These are phyloP conservation scores for Ephestia elutella DNA, from an alignment of 1,140 invertebrate species.

Conservation along the genomic window DNA sequence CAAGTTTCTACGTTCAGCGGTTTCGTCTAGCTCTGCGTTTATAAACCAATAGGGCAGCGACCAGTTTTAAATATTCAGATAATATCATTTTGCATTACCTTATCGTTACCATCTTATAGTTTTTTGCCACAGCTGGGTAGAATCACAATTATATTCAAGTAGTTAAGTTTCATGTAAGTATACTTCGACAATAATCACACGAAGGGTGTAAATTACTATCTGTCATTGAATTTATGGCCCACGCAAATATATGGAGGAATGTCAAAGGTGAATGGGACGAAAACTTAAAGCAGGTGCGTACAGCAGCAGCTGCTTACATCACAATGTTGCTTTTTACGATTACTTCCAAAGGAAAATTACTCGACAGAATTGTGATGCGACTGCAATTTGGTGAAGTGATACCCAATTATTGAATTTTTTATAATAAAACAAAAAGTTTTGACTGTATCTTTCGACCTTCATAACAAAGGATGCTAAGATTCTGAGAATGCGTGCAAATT, in stretches of 20 bases:
- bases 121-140: background rate
- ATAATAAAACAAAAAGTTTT: background rate
- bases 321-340: constrained; percentile 8
- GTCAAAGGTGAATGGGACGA: constrained; percentile 9
- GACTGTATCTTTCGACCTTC: background rate
- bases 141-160: background rate
- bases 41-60: too few species aligned
- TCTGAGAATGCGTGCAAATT: background rate
- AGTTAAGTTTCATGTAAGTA: background rate
- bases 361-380: background rate
- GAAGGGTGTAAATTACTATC: background rate
- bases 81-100: background rate
- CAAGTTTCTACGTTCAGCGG: too few species aligned
- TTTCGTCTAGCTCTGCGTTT: too few species aligned
- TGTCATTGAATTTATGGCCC: constrained; percentile 9
- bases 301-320: background rate
- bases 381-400: constrained; percentile 8
- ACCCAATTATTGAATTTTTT: constrained; percentile 8
- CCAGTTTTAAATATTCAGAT: background rate
- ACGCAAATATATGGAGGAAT: constrained; percentile 2
- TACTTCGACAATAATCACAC: background rate
- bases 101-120: background rate
- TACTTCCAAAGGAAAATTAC: constrained; percentile 5
- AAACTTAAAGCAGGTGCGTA: constrained; percentile 6
- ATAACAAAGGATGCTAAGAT: background rate